A percentile compares a stretch with the other conserved stretches of the same genome.
Conservation (phyloP, 2,113 vertebrate genomes). For the Mystacornis crossleyi region DNA sequence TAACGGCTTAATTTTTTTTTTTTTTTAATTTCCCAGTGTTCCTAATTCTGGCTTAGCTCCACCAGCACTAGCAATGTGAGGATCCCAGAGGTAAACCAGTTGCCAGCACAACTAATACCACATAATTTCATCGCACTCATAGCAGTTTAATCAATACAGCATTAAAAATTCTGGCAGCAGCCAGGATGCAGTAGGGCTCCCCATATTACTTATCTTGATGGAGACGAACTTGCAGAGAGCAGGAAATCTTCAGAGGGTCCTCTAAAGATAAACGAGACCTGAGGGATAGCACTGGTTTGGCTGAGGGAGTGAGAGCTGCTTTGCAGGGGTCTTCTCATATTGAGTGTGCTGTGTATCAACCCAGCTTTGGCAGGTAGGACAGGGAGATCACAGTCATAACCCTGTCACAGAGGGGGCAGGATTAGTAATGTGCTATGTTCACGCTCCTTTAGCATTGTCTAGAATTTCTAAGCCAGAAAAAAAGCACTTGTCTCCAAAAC, state of each 20-base stretch:
- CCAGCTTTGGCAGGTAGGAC: neutral
- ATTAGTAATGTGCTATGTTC: neutral
- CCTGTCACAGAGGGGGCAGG: neutral
- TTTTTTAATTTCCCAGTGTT: conserved; percentile 29
- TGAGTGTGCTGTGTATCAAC: rapidly evolving
- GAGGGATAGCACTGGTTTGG: neutral
- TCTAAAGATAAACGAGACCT: conserved; percentile 5
- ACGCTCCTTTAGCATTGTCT: neutral
- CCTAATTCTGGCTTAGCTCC: conserved; percentile 48
- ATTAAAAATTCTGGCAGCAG: conserved; percentile 56
- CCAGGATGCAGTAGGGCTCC: conserved; percentile 9
- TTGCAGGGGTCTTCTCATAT: neutral
- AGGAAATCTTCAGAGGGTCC: conserved; percentile 19
- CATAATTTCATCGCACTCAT: conserved; percentile 54
- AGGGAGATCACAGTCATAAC: neutral
- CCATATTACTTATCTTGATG: conserved; percentile 5
- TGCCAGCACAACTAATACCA: conserved; percentile 62
- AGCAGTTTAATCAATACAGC: conserved; percentile 62
- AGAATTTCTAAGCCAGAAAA: neutral
- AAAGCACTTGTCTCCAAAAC: neutral
- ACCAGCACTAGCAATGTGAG: neutral
- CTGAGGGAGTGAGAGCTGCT: neutral
- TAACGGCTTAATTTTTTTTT: neutral
- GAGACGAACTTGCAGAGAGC: neutral
- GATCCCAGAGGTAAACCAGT: conserved; percentile 51